These are phyloP conservation scores for Anoncus sp. DNA, from an alignment of 2,888 invertebrate species.

Conservation along the genomic window DNA sequence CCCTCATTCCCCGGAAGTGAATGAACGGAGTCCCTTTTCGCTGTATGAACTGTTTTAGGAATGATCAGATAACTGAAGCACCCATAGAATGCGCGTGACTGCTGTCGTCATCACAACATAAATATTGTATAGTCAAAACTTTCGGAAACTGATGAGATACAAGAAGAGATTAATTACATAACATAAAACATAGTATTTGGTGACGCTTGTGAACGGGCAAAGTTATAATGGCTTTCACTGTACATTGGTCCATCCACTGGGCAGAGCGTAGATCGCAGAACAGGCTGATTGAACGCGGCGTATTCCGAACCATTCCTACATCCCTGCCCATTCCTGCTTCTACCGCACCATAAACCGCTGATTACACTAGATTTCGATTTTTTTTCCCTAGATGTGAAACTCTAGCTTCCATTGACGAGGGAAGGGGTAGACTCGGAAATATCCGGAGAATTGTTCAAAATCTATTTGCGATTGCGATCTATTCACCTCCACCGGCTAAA, in stretches of 20 bases:
- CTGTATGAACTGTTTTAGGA: slow-evolving; percentile 69
- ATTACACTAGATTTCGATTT: slow-evolving; percentile 40
- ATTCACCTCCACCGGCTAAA: slow-evolving; percentile 53
- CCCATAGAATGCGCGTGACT: slow-evolving; percentile 49
- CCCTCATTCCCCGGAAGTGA: too few relatives aligned
- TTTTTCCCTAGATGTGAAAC: slow-evolving; percentile 39
- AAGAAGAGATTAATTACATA: background rate
- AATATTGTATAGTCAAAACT: slow-evolving; percentile 7
- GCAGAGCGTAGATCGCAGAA: background rate
- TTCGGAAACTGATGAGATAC: background rate
- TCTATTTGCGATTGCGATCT: slow-evolving; percentile 57
- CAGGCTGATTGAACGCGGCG: slow-evolving; percentile 4
- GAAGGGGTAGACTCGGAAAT: background rate
- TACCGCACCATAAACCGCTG: background rate
- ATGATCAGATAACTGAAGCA: slow-evolving; percentile 71
- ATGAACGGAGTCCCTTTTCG: slow-evolving; percentile 48
- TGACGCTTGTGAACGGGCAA: background rate
- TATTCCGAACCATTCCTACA: slow-evolving; percentile 26
- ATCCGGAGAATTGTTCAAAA: slow-evolving; percentile 20
- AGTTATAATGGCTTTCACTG: slow-evolving; percentile 6
- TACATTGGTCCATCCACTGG: background rate
- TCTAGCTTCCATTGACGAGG: slow-evolving; percentile 29
- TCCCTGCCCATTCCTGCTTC: background rate
- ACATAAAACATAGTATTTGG: background rate
- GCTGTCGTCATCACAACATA: slow-evolving; percentile 33